A percentile compares a stretch with the other conserved stretches of the same genome.
Evolutionary conservation across 1,140 invertebrate genomes (phyloP).

Genomic region (Trachymyrmex cornetzi): DNA sequence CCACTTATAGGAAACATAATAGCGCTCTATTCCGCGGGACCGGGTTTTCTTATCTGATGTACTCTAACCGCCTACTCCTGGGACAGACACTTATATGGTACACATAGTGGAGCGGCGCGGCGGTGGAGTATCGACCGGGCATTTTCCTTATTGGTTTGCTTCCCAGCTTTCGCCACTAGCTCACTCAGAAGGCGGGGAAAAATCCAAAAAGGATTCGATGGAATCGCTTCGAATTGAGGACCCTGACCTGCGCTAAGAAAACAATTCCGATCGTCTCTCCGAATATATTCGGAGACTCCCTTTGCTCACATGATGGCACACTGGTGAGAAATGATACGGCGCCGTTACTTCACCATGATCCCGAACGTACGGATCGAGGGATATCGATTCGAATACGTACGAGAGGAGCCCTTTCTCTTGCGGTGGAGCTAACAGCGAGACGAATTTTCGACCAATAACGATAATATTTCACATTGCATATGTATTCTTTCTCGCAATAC

Average conservation of each 20-base stretch:
- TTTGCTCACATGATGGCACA: constrained; percentile 23
- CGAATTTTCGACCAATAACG: constrained; percentile 51
- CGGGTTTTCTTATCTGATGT: constrained; percentile 72
- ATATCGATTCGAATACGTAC: constrained; percentile 32
- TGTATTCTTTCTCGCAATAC: constrained; percentile 18
- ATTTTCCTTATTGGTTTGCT: constrained; percentile 70
- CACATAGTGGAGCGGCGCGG: constrained; percentile 35
- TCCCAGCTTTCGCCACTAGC: constrained; percentile 9
- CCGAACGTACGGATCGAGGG: not conserved
- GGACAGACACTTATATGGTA: constrained; percentile 69
- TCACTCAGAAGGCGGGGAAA: not conserved
- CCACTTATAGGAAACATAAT: constrained; percentile 71
- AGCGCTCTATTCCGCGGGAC: constrained; percentile 67
- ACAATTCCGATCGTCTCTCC: constrained; percentile 59
- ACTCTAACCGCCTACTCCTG: constrained; percentile 64
- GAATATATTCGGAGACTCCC: constrained; percentile 51
- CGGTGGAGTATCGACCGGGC: constrained; percentile 58
- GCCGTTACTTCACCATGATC: constrained; percentile 3
- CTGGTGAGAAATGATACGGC: constrained; percentile 40
- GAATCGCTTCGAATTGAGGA: constrained; percentile 39
- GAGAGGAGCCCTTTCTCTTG: not conserved
- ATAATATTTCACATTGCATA: constrained; percentile 30
- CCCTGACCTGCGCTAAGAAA: constrained; percentile 49
- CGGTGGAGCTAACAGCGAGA: constrained; percentile 11
- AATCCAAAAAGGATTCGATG: constrained; percentile 59